Conservation (phyloP, 2,113 vertebrate species). For the Pachyramphus minor region DNA sequence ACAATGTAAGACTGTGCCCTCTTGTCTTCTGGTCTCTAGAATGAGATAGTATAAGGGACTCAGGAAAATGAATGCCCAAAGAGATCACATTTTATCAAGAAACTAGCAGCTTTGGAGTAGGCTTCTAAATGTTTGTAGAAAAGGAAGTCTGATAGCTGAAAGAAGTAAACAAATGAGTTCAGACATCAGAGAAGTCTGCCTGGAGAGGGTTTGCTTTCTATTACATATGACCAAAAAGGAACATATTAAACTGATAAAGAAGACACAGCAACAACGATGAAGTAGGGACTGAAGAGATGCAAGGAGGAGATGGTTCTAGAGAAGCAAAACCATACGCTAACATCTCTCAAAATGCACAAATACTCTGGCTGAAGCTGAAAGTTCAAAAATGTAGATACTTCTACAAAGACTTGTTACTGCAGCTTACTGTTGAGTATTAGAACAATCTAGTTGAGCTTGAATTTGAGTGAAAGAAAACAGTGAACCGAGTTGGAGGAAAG, state of each 20-base stretch:
- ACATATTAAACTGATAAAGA: neutral
- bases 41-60: neutral
- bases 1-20: neutral
- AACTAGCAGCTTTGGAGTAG: neutral
- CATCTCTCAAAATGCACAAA: neutral
- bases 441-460: neutral
- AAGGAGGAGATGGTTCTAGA: neutral
- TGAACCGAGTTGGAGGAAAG: neutral
- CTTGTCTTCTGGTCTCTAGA: neutral
- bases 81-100: neutral
- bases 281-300: neutral
- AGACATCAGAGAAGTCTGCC: neutral
- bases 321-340: neutral
- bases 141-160: neutral
- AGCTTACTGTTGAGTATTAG: neutral
- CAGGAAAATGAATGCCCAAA: neutral
- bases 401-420: neutral
- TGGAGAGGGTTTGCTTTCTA: neutral
- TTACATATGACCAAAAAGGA: neutral
- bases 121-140: neutral
- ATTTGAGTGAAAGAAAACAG: neutral
- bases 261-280: neutral
- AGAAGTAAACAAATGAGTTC: neutral
- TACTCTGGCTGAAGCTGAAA: neutral
- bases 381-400: neutral